Conservation (phyloP, 1,140 invertebrate species). For the Drosophila pseudoananassae region DNA sequence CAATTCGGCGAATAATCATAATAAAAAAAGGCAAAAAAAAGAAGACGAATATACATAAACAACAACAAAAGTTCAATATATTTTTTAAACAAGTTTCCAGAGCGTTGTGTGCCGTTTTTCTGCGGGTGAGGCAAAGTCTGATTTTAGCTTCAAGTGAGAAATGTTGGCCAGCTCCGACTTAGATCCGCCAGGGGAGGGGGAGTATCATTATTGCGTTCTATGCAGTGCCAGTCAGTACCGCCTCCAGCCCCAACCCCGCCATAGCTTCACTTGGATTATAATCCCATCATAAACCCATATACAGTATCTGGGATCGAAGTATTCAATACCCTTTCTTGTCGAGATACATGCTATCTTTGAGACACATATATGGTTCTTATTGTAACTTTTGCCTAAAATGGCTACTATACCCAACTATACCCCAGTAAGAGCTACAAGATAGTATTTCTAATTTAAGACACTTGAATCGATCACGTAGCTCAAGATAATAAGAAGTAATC, state of each 20-base stretch:
- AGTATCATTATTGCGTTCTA: slow-evolving; percentile 49
- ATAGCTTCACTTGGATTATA: not conserved
- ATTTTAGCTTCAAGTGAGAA: slow-evolving; percentile 28
- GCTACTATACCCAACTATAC: too few species aligned
- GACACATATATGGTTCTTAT: not conserved
- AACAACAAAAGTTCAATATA: slow-evolving; percentile 45
- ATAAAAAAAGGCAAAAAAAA: slow-evolving; percentile 27
- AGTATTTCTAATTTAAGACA: slow-evolving; percentile 4
- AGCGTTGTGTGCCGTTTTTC: slow-evolving; percentile 28
- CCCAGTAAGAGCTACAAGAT: not conserved
- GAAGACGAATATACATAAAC: slow-evolving; percentile 27
- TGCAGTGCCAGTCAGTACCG: slow-evolving; percentile 55
- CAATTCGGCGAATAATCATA: slow-evolving; percentile 67
- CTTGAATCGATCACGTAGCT: not conserved
- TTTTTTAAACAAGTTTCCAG: slow-evolving; percentile 78
- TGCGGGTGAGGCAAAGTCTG: slow-evolving; percentile 32
- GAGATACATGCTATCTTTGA: not conserved
- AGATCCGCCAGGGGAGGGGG: slow-evolving; percentile 15
- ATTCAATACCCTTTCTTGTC: slow-evolving; percentile 8
- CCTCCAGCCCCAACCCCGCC: slow-evolving; percentile 9
- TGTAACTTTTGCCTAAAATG: not conserved
- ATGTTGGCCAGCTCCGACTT: not conserved
- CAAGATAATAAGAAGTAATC: not conserved
- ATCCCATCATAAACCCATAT: slow-evolving; percentile 15
- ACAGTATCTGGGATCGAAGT: not conserved